Evolutionary conservation across 2,113 vertebrate species (phyloP).

Genomic region (Sturnus vulgaris): DNA sequence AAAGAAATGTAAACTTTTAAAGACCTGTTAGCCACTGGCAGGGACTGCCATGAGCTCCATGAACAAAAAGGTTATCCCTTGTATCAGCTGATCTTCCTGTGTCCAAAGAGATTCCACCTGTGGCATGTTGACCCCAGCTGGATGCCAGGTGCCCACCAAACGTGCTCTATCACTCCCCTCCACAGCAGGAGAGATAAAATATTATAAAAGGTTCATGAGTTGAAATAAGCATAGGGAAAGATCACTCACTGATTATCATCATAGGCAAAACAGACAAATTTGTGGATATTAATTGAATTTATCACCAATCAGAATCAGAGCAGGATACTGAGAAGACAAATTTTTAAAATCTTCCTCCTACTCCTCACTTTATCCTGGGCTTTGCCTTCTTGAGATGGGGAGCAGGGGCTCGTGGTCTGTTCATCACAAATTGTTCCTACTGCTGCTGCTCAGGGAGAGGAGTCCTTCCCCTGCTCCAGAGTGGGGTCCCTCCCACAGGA

Average conservation of each 20-base stretch:
- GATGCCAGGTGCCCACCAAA: neutral
- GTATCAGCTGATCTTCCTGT: neutral
- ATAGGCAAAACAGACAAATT: neutral
- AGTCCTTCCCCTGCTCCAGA: neutral
- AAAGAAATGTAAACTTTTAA: neutral
- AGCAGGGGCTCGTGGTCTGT: accelerated
- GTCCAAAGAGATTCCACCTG: neutral
- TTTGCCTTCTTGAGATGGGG: neutral
- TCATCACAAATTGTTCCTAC: neutral
- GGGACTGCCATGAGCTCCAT: neutral
- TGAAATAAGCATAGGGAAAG: neutral
- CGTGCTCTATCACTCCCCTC: accelerated
- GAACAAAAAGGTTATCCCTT: neutral
- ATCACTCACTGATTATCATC: neutral
- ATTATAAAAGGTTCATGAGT: neutral
- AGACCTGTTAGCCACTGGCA: neutral
- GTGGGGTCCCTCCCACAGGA: neutral
- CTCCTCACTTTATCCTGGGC: neutral
- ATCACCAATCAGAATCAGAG: neutral
- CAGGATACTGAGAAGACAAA: neutral
- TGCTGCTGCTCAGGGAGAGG: neutral
- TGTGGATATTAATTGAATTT: neutral
- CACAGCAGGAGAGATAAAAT: neutral
- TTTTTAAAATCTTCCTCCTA: neutral
- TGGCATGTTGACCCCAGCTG: neutral